Evolutionary conservation across 2,888 invertebrate genomes (phyloP), one percentile per base, ranked within the genome.

Genomic region (Papilio gigon): DNA sequence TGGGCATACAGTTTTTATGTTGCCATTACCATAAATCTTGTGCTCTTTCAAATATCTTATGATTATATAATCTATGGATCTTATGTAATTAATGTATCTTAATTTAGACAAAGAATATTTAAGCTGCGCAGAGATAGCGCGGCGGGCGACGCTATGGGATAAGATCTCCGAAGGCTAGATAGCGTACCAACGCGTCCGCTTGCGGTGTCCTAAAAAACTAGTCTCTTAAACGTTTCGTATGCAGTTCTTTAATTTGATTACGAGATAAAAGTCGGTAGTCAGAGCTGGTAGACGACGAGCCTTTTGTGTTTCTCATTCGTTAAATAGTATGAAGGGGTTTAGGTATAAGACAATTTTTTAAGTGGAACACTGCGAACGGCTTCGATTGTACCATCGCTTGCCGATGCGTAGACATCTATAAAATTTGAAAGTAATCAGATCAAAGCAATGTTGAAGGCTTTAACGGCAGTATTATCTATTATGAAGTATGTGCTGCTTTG

Each of bases 381-480:
- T n/a, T n/a, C n/a, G n/a, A n/a, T n/a, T n/a, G n/a, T n/a, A n/a
- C n/a, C n/a, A n/a, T 79, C 76, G 71, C 50, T 58, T 20, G 30
- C 73, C 72, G 77, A 74, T 76, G 80, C 79, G 78, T 79, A 80
- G 82, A 83, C 81, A 81, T 76, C 80, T 79, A 82, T 84, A 80
- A 83, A 83, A 85, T 84, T 80, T 79, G 80, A 83, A 81, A 81
- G 83, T 82, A 85, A 85, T 86, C 84, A 83, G 79, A 76, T 72
- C 77, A 74, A 78, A 77, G 74, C n/a, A 56, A 69, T 76, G 75
- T 82, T 81, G 75, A 80, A 77, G 76, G 76, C 75, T 75, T 65
- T 68, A 64, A 70, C 53, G 58, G 70, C 58, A 71, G 59, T 50
- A 17, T 68, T 59, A 63, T 66, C 65, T 56, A 20, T 30, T 53